A percentile compares a stretch with the other conserved stretches of the same genome.
phyloP scores from a whole-genome alignment of 2,113 vertebrate species.

The Cyphomyrus discorhynchus region DNA sequence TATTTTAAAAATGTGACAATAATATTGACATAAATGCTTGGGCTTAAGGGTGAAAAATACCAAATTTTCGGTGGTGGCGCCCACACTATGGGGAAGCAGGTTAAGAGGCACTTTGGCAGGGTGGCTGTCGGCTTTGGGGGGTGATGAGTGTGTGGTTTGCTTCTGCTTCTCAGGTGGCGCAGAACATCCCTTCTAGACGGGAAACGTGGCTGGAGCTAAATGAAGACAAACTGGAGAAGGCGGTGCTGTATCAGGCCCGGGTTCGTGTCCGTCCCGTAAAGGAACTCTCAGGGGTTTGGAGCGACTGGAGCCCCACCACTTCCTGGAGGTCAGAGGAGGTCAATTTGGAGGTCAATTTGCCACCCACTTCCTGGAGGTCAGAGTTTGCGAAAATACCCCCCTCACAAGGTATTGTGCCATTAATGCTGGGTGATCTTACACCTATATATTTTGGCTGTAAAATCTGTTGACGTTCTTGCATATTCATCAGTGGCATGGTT shows the following conservation, averaged over 20 bases:
- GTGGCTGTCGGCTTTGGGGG: not conserved
- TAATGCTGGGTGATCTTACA: no score
- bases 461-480: not conserved
- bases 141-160: not conserved
- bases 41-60: not conserved
- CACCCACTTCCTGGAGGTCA: constrained; percentile 32
- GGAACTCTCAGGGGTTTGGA: constrained; percentile 37
- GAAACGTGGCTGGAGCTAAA: not conserved
- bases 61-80: not conserved
- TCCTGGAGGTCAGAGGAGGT: constrained; percentile 34
- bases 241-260: constrained; percentile 35
- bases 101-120: not conserved
- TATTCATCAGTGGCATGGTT: not conserved
- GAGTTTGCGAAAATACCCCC: not conserved
- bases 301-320: constrained; percentile 52
- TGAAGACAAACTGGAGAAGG: not conserved
- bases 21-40: not conserved
- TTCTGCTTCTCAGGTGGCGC: not conserved
- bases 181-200: accelerated
- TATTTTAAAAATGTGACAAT: not conserved
- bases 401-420: not conserved
- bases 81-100: not conserved
- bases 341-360: no score
- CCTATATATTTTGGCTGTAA: no score
- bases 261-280: constrained; percentile 41